Percentiles rank a stretch among this genome's conserved stretches.
phyloP scores from a whole-genome alignment of 2,888 invertebrate genomes.

The Ecliptopera silaceata region DNA sequence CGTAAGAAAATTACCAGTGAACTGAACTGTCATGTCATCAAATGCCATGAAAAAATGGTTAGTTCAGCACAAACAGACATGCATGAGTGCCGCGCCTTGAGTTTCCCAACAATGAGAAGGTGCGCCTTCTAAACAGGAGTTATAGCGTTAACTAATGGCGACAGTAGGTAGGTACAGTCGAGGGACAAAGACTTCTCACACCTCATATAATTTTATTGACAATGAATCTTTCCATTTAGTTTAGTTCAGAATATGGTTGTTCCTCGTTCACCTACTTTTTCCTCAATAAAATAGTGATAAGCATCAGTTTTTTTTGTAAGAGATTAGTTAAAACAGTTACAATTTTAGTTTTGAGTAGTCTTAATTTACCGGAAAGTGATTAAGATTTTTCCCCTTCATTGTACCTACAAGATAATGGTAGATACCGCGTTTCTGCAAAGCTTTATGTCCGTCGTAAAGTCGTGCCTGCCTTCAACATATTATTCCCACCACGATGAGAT shows the following conservation, averaged over 20 bases:
- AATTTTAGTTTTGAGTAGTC: background rate
- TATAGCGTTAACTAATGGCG: constrained; percentile 70
- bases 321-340: background rate
- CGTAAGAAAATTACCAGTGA: background rate
- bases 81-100: constrained; percentile 52
- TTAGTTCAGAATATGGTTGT: background rate
- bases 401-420: constrained; percentile 31
- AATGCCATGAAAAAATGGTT: constrained; percentile 44
- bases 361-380: constrained; percentile 6
- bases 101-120: constrained; percentile 62
- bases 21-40: constrained; percentile 40
- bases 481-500: constrained; percentile 35
- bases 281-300: background rate
- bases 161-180: constrained; percentile 29
- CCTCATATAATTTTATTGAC: background rate
- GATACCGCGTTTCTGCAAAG: constrained; percentile 42
- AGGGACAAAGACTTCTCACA: background rate
- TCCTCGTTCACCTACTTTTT: background rate
- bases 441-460: constrained; percentile 69
- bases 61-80: constrained; percentile 44
- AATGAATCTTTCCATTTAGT: background rate
- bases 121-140: constrained; percentile 65
- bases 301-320: background rate
- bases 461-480: constrained; percentile 41
- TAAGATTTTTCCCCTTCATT: constrained; percentile 23